These are phyloP conservation scores for Hetaerina titia DNA, from an alignment of 2,888 invertebrate genomes.

Conservation along the genomic window DNA sequence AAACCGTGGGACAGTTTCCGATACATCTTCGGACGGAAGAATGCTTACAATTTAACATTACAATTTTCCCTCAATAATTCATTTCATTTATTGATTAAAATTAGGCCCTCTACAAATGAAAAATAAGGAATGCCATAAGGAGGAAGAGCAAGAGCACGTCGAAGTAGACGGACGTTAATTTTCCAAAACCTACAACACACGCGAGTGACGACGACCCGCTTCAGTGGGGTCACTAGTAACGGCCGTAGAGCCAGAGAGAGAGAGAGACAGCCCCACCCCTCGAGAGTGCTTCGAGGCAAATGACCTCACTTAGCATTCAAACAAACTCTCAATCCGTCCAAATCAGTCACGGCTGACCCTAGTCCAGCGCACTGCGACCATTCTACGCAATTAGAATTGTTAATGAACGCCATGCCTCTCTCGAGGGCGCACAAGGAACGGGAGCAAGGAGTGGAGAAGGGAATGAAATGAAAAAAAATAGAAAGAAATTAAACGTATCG, in stretches of 20 bases:
- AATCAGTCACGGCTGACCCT: constrained; percentile 50
- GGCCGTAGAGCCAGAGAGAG: background rate
- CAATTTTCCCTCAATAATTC: too few relatives aligned
- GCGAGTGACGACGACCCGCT: background rate
- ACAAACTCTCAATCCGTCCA: constrained; percentile 19
- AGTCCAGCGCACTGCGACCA: background rate
- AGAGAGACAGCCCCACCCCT: background rate
- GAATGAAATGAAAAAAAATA: background rate
- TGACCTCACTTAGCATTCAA: constrained; percentile 28
- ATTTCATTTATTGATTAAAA: too few relatives aligned
- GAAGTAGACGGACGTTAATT: background rate
- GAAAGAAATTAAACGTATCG: constrained; percentile 26
- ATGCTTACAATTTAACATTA: too few relatives aligned
- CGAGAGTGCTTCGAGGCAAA: background rate
- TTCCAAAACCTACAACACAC: background rate
- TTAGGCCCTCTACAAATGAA: too few relatives aligned
- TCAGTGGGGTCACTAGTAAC: background rate
- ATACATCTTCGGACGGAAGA: too few relatives aligned
- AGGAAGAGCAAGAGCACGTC: too few relatives aligned
- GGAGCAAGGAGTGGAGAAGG: background rate
- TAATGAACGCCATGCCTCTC: constrained; percentile 22
- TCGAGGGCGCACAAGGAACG: background rate
- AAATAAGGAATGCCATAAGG: too few relatives aligned
- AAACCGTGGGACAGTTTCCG: too few relatives aligned
- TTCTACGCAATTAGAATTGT: constrained; percentile 52